phyloP scores from a whole-genome alignment of 2,113 vertebrate genomes.

The Alexandromys fortis region DNA sequence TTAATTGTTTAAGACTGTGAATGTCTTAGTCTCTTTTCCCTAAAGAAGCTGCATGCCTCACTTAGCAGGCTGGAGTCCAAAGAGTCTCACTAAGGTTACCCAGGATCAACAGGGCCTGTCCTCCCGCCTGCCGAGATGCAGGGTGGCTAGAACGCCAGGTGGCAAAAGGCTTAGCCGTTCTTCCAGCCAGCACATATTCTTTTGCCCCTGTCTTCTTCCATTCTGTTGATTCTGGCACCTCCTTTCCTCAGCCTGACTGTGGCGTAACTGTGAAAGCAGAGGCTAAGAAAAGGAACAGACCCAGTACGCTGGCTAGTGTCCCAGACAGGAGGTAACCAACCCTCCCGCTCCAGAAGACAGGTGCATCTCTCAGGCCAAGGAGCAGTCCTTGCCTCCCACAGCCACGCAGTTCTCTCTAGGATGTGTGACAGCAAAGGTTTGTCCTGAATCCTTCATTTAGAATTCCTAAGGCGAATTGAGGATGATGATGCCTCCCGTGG shows the following conservation, averaged over 20 bases:
- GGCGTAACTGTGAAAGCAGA: slow-evolving; percentile 52
- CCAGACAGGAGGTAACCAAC: not conserved
- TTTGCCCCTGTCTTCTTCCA: slow-evolving; percentile 9
- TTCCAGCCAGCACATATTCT: slow-evolving; percentile 39
- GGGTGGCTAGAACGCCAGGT: not conserved
- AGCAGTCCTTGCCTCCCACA: not conserved
- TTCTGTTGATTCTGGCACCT: slow-evolving; percentile 8
- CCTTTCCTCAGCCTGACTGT: slow-evolving; percentile 31
- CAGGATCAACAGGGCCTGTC: not conserved
- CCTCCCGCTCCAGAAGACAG: not conserved
- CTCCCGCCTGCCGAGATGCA: not conserved
- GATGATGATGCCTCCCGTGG: not conserved
- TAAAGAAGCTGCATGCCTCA: slow-evolving; percentile 68
- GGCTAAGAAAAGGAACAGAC: slow-evolving; percentile 45
- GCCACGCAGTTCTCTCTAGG: not conserved
- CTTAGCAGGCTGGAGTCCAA: slow-evolving; percentile 40
- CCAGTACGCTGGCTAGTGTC: not conserved
- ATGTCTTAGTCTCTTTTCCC: slow-evolving; percentile 65
- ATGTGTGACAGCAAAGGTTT: no score
- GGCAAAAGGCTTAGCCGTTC: not conserved
- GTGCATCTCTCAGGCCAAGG: not conserved
- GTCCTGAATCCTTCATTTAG: not conserved
- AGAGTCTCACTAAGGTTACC: not conserved
- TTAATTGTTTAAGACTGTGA: slow-evolving; percentile 71
- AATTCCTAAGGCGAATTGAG: not conserved